These are phyloP conservation scores for Tokudaia muenninki DNA, from an alignment of 2,797 vertebrate species.

Conservation along the genomic window DNA sequence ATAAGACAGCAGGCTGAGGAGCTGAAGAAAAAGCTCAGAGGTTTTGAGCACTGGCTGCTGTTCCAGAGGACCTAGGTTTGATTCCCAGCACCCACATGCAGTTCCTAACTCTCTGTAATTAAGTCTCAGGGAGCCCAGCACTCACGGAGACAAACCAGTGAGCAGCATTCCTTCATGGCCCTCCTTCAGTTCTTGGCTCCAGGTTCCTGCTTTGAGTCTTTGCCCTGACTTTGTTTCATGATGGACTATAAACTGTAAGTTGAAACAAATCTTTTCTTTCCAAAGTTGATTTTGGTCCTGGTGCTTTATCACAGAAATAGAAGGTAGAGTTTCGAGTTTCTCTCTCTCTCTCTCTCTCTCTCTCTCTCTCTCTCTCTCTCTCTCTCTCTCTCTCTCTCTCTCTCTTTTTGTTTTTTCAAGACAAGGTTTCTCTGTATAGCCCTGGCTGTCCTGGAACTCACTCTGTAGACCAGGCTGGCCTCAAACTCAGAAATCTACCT, in stretches of 20 bases:
- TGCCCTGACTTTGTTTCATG: neutral
- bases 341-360: too few relatives aligned
- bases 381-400: too few relatives aligned
- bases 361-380: too few relatives aligned
- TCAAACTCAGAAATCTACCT: too few relatives aligned
- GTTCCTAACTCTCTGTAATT: neutral
- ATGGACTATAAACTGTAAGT: neutral
- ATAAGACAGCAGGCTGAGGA: neutral
- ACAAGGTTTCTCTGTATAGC: too few relatives aligned
- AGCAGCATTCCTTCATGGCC: neutral
- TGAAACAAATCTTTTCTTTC: neutral
- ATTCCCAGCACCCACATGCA: neutral
- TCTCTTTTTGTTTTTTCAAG: too few relatives aligned
- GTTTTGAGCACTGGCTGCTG: neutral
- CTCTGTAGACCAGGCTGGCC: too few relatives aligned
- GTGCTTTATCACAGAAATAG: neutral
- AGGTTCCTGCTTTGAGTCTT: neutral
- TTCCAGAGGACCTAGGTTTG: neutral
- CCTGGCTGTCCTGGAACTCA: too few relatives aligned
- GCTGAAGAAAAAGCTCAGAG: neutral
- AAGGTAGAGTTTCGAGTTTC: neutral
- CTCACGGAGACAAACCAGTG: neutral
- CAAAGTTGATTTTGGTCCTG: neutral
- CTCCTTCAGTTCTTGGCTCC: neutral
- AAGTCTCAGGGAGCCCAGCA: too few relatives aligned